These are phyloP conservation scores for Acanthurus tractus DNA, from an alignment of 2,797 vertebrate species.

Conservation along the genomic window DNA sequence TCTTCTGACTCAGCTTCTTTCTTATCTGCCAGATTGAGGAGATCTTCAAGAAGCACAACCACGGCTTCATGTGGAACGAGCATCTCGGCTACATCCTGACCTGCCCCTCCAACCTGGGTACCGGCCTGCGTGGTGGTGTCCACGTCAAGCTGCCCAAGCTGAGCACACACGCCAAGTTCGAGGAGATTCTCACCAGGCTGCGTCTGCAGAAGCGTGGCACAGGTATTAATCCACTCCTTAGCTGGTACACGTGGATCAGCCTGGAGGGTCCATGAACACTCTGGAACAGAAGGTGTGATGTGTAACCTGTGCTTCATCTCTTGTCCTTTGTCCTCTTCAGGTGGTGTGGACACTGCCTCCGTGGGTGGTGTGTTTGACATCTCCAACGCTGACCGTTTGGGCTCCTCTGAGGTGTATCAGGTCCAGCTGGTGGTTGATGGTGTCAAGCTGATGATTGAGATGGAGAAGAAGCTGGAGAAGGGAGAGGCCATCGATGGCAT, in stretches of 20 bases:
- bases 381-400: conserved; percentile 96
- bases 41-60: conserved; percentile 94
- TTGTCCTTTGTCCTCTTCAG: conserved; percentile 71
- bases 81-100: conserved; percentile 97
- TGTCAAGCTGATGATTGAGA: conserved; percentile 97
- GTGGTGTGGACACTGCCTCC: conserved; percentile 95
- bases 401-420: conserved; percentile 94
- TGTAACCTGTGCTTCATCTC: background rate
- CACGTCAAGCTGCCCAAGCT: conserved; percentile 96
- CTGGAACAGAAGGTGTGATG: conserved; percentile 74
- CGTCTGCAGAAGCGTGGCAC: conserved; percentile 98
- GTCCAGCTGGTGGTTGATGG: conserved; percentile 98
- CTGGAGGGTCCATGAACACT: conserved; percentile 73
- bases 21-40: conserved; percentile 88
- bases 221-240: conserved; percentile 79
- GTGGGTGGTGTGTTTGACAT: conserved; percentile 96
- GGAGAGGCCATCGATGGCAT: conserved; percentile 93
- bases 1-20: conserved; percentile 17
- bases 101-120: conserved; percentile 97
- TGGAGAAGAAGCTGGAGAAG: conserved; percentile 99
- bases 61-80: conserved; percentile 97
- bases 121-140: conserved; percentile 94
- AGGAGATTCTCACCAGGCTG: conserved; percentile 92
- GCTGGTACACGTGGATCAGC: background rate
- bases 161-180: conserved; percentile 94